These are phyloP conservation scores for Xyrichtys novacula DNA, from an alignment of 2,797 vertebrate genomes.

Conservation along the genomic window DNA sequence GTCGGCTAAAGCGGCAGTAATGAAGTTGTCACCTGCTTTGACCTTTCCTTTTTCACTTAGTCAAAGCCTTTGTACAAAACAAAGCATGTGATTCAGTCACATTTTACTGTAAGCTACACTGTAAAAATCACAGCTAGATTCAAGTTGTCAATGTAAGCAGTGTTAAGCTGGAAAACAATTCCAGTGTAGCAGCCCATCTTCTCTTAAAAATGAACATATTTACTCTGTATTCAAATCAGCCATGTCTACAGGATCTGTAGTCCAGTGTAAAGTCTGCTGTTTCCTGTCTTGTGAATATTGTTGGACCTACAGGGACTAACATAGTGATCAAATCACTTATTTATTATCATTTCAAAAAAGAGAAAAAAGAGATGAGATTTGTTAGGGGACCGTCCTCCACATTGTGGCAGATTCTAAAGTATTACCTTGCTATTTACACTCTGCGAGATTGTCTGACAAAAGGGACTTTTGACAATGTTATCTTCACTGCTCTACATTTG, in stretches of 20 bases:
- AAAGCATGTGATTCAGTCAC: not conserved
- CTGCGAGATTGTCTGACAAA: not conserved
- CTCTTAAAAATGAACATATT: constrained; percentile 30
- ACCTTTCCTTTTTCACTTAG: constrained; percentile 17
- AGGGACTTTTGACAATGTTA: not conserved
- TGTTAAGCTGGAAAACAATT: constrained; percentile 31
- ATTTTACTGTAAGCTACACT: not conserved
- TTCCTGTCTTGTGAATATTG: constrained; percentile 13
- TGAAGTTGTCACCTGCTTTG: constrained; percentile 4
- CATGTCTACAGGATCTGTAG: not conserved
- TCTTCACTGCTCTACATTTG: constrained; percentile 13
- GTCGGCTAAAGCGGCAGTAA: not conserved
- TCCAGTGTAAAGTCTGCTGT: not conserved
- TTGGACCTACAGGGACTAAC: constrained; percentile 1
- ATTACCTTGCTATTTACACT: not conserved
- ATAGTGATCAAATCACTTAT: not conserved
- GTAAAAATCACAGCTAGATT: constrained; percentile 12
- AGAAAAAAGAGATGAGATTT: not conserved
- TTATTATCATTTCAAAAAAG: not conserved
- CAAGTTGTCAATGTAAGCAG: constrained; percentile 26
- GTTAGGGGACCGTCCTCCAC: not conserved
- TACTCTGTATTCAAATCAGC: not conserved
- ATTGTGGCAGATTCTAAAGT: not conserved
- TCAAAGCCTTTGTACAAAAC: constrained; percentile 3
- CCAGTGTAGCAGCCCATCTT: constrained; percentile 2